Base-by-base conservation (phyloP, 92 coral and sea anemone species). In the Virgularia gustaviana region DNA sequence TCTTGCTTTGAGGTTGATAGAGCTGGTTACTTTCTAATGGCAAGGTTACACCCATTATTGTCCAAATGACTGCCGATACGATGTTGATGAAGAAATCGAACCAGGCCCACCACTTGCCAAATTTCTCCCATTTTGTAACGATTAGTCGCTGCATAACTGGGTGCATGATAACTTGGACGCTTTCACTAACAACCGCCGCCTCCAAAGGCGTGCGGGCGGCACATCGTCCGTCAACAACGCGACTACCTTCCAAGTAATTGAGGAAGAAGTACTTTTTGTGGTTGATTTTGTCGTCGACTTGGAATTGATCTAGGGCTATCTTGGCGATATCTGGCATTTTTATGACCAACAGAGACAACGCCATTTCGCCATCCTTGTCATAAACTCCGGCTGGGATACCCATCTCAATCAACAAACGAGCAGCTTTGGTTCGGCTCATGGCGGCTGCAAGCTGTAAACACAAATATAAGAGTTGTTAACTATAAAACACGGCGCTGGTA, bases 371-470 rank as follows among this genome's bases (percentile, higher is more conserved):
- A 62, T 83, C 81, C 45, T 86, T 86, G 56, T 86, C 90, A 36
- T 76, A 43, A 13, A 84, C 76, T 33, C 87, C 85, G 1, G 87
- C 87, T 22, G 87, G 80, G 10, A 81, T 78, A 11, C 90, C 90
- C 8, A 54, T 78, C 30, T 86, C 90, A 41, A 86, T 19, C 49
- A 86, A 65, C 66, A 82, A 37, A 49, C 79, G 72, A 34, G 90
- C 87, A 10, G 98, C 88, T 73, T 92, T 95, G 49, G 96, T 84
- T 29, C 98, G 81, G 59, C 88, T 95, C 81, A 92, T 63, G 49
- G 88, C 96, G 11, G 98, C 98, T 24, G 98, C 96, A 1, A 92
- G 96, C 98, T 92, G 71, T n/a, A 67, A 9, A 44, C 47, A 37
- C 5, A 59, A 49, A 49, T 3, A 57, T 2, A 39, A 15, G 28